A percentile compares a stretch with the other conserved stretches of the same genome.
These are phyloP conservation scores for Bombus confusus DNA, from an alignment of 1,140 invertebrate genomes.

Conservation along the genomic window DNA sequence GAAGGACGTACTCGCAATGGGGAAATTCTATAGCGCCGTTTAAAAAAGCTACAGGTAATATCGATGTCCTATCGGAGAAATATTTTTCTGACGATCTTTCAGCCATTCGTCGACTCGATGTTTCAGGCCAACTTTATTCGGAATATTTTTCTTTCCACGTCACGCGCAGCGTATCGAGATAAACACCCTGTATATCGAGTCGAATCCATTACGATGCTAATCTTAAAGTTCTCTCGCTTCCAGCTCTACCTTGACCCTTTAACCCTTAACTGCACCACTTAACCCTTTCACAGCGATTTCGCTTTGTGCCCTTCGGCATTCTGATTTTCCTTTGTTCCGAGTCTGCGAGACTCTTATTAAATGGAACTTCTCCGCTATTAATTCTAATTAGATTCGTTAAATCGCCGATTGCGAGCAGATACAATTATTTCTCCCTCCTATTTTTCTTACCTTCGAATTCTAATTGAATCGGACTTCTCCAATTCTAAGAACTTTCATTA, in stretches of 20 bases:
- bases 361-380: not conserved
- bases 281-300: not conserved
- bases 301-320: not conserved
- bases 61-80: no score
- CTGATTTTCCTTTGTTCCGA: not conserved
- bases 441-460: not conserved
- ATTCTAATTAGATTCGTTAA: not conserved
- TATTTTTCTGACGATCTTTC: no score
- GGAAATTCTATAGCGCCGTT: no score
- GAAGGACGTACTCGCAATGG: no score
- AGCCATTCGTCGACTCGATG: no score
- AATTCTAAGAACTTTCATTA: not conserved
- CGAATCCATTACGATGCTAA: slow-evolving; percentile 18
- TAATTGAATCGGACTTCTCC: not conserved
- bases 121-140: rapidly evolving
- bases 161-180: rapidly evolving
- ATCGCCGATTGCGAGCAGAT: not conserved
- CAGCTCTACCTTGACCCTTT: slow-evolving; percentile 1
- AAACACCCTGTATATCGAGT: not conserved
- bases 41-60: no score
- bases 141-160: no score
- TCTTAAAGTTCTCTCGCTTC: slow-evolving; percentile 3
- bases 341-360: not conserved
- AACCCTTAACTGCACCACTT: not conserved
- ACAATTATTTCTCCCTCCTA: not conserved